Base-by-base conservation (phyloP, 2,113 vertebrate genomes). In the Boleophthalmus pectinirostris region DNA sequence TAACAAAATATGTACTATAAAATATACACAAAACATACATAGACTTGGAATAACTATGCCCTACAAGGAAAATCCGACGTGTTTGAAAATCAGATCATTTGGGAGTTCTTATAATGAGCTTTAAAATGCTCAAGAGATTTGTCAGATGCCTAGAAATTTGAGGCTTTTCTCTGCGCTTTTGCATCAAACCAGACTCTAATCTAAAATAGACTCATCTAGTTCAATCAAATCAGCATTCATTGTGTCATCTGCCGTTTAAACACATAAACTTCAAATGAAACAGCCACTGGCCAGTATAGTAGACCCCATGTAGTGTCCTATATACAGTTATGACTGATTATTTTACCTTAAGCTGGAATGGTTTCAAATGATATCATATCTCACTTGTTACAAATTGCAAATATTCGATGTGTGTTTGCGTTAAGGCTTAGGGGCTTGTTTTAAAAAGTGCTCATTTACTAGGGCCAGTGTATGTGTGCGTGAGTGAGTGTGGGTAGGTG, bases 1-100 rank as follows among this genome's bases (percentile, higher is more conserved):
- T 58, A 73, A 53, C 23, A 65, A 85, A 85, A 80, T 75, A 85
- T 78, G 63, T n/a, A 64, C 70, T 56, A 60, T 70, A 61, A 84
- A 81, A 82, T 45, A 46, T 56, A 75, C n/a, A 24, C 68, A 69
- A 54, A 13, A 20, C 15, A 7, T 64, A 33, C 20, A 72, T 64
- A 75, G 38, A 73, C 4, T 64, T 47, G 70, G 49, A 61, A 70
- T 47, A 57, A 68, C 3, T 13, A 46, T 38, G 18, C 58, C 69
- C 72, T 54, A 54, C 23, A 80, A 47, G n/a, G 72, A 47, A 80
- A 53, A 74, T 66, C 60, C 15, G 51, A 45, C 57, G 25, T 54
- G 23, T 73, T 56, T 49, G 23, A n/a, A 66, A 5, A 45, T 23
- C 73, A 53, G 64, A 23, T 69, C 57, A 60, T 6, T 47, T 16